Base-by-base conservation (phyloP, 2,888 invertebrate genomes). In the Allolobophora icterica region DNA sequence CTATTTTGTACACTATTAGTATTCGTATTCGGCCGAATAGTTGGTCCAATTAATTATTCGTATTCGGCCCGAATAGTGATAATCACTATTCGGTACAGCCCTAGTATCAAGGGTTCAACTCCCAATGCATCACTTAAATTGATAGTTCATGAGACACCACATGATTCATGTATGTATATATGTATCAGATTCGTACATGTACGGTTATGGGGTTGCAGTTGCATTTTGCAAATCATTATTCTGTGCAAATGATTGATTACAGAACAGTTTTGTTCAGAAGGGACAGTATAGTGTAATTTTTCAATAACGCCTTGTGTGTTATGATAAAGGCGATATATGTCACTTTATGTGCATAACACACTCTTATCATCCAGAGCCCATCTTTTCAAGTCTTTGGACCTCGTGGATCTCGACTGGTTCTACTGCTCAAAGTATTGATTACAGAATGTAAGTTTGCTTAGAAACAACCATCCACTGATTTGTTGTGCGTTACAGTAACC, bases 371-470 rank as follows among this genome's bases (percentile, higher is more conserved):
- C 71, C 8, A 71, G 30, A n/a, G 71, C 71, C 71, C 13, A 71
- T 71, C 71, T 71, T 71, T 71, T n/a, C 3, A 0, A 71, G 30
- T 71, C 52, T 52, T n/a, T 71, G 71, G 71, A n/a, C 11, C 15
- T 71, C 71, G 8, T 13, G 71, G 71, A 52, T 52, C 52, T 24
- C 19, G 52, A 52, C n/a, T n/a, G n/a, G 71, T 71, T n/a, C 71
- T 71, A 17, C 71, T n/a, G n/a, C n/a, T 71, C n/a, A 71, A 71
- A 71, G n/a, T 71, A 71, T 71, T 71, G n/a, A 71, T 71, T 52
- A 52, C 24, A 0, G 52, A 52, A 52, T 24, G 24, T n/a, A 71
- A 71, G n/a, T 71, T 71, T 71, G 71, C n/a, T n/a, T 71, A 71
- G n/a, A 71, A n/a, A 11, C n/a, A n/a, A 71, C 30, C 30, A 71